Base-by-base conservation (phyloP, 1,140 invertebrate species). In the Habropoda laboriosa region DNA sequence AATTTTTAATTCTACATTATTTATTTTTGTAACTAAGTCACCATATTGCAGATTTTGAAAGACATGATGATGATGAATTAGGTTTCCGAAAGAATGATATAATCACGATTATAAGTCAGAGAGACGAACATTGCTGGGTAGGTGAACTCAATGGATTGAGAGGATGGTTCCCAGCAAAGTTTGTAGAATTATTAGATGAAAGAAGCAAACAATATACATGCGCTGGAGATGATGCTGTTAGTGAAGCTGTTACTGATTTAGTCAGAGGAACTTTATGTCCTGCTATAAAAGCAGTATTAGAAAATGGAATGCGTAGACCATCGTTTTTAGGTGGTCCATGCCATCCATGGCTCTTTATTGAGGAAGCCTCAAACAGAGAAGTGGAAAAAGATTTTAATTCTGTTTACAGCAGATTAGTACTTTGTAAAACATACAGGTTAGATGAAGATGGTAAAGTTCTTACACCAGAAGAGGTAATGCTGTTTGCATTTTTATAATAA, bases 81-180 rank as follows among this genome's bases (percentile, higher is more conserved):
- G 99, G 99, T 40, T 99, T 99, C 93, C 95, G 98, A 64, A 99
- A 98, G 93, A 99, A 99, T 94, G 98, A 99, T 93, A 98, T 99
- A 24, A 99, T 99, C 57, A 99, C 97, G 60, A 98, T 99, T 47
- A 96, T 99, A 38, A 99, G 97, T 89, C 98, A 98, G 90, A 98
- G 98, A 91, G 99, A 99, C 94, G 99, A 99, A 91, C 99, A 99
- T 92, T 99, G 99, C 92, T 99, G 99, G 99, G 96, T 99, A 80
- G 99, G 99, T 61, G 99, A 99, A 93, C 92, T 99, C 3, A 99
- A 99, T 95, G 99, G 99, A 3, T 92, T 99, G 45, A 94, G 98
- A 91, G 99, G 99, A 51, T 99, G 99, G 99, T 99, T 99, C 94
- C 99, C 99, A 27, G 99, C 99, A 8, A 98, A 99, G 93, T 99